Base-by-base conservation (phyloP, 2,113 vertebrate species). In the Amblyopsis rosae region DNA sequence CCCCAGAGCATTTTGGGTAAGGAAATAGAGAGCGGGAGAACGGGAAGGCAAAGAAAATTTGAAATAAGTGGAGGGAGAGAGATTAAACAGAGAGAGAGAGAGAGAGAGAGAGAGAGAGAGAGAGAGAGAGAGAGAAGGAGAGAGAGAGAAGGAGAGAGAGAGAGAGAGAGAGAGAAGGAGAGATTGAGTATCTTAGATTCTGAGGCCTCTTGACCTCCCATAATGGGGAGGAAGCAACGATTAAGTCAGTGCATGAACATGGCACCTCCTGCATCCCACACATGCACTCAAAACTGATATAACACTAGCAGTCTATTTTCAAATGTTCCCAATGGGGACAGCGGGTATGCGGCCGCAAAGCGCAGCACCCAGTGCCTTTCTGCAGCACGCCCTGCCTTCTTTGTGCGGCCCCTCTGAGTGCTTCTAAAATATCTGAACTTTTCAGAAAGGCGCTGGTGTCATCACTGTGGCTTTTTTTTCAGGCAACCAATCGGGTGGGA, bases 111-210 rank as follows among this genome's bases (percentile, higher is more conserved):
- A 19, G 19, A n/a, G 19, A 19, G 50, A 41, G 67, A 48, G 51
- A 12, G 47, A 51, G 32, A 35, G 19, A 53, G 33, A 2, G 19
- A 26, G 19, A 2, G 26, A 58, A 9, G 47, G 8, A 71, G 61
- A 69, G 49, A 56, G 17, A 50, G 4, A 70, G 19, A 69, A 10
- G 58, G 15, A 67, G 26, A 17, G 5, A 32, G 50, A 48, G 51
- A 12, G 47, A 51, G 32, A 35, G 19, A 53, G 33, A 2, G 19
- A 26, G 19, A 2, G 26, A 58, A 9, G 47, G 8, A 71, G 61
- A 69, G 59, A 15, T 3, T 35, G 11, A 19, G 26, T 41, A 1
- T 69, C 59, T 59, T 59, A 15, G 1, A 59, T 5, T 12, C 12
- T 35, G 15, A 58, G 7, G 54, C 33, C 12, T 62, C 11, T 53